Conservation (phyloP, 2,797 vertebrate genomes). For the Semaprochilodus insignis region DNA sequence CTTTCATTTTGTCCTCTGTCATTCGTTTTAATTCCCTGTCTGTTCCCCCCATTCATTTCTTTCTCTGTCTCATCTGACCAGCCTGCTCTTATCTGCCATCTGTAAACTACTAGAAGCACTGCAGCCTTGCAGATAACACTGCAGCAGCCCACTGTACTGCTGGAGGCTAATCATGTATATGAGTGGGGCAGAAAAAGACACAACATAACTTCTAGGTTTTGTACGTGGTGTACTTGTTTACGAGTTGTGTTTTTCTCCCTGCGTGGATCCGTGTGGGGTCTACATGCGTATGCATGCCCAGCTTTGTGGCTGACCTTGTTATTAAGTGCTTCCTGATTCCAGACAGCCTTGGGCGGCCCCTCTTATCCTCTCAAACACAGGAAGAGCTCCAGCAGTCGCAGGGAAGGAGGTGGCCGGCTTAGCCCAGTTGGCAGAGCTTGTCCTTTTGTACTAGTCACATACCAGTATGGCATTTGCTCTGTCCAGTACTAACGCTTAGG, state of each 20-base stretch:
- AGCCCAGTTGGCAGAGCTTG: constrained; percentile 25
- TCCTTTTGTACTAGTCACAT: constrained; percentile 31
- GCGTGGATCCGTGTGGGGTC: background rate
- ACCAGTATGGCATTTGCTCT: constrained; percentile 26
- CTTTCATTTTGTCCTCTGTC: constrained; percentile 27
- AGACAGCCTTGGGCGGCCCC: constrained; percentile 50
- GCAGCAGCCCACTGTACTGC: background rate
- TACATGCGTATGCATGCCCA: constrained; percentile 26
- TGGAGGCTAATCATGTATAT: background rate
- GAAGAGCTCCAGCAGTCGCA: constrained; percentile 45
- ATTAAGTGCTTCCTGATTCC: constrained; percentile 57
- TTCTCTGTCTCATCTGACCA: background rate
- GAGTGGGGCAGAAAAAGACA: background rate
- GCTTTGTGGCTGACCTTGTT: constrained; percentile 46
- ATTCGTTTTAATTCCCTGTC: constrained; percentile 11
- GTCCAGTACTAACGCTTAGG: constrained; percentile 22
- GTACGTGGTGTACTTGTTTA: constrained; percentile 8
- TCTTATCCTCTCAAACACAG: constrained; percentile 59
- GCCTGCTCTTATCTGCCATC: constrained; percentile 22
- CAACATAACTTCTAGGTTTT: background rate
- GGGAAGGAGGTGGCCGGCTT: constrained; percentile 30
- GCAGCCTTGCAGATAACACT: constrained; percentile 18
- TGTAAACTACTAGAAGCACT: constrained; percentile 29
- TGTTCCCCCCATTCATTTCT: background rate
- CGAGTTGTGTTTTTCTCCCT: background rate